A percentile compares a stretch with the other conserved stretches of the same genome.
These are phyloP conservation scores for Nycticryphes semicollaris DNA, from an alignment of 2,113 vertebrate species.

Conservation along the genomic window DNA sequence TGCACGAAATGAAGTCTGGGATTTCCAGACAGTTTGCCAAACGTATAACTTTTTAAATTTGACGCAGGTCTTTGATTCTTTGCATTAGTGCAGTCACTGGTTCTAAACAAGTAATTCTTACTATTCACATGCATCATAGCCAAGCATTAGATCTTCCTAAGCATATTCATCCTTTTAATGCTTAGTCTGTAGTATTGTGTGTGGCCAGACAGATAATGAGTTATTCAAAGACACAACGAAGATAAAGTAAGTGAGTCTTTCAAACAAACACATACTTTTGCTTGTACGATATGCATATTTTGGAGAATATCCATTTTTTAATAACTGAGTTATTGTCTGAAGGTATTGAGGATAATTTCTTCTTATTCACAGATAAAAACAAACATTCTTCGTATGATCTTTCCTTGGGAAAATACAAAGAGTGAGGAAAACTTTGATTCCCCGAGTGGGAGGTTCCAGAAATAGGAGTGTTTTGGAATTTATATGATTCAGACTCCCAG, in stretches of 20 bases:
- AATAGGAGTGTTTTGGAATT: background rate
- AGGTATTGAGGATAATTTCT: background rate
- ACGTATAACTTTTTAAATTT: background rate
- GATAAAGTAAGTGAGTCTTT: background rate
- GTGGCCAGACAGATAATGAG: conserved; percentile 1
- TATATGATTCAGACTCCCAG: background rate
- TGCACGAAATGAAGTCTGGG: background rate
- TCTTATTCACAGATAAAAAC: background rate
- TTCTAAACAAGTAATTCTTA: background rate
- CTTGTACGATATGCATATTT: background rate
- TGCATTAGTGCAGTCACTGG: background rate
- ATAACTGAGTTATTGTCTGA: background rate
- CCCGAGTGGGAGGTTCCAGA: background rate
- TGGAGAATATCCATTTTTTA: background rate
- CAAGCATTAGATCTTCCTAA: background rate
- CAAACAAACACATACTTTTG: background rate
- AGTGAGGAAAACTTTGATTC: background rate
- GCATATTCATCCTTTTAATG: background rate
- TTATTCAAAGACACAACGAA: background rate
- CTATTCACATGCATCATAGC: background rate
- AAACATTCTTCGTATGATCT: background rate
- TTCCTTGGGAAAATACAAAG: background rate
- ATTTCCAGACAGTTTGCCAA: background rate
- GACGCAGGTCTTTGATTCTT: background rate
- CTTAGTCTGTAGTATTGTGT: background rate